Evolutionary conservation across 92 coral and sea anemone species (phyloP).

Genomic region (Epizoanthus ramosus): DNA sequence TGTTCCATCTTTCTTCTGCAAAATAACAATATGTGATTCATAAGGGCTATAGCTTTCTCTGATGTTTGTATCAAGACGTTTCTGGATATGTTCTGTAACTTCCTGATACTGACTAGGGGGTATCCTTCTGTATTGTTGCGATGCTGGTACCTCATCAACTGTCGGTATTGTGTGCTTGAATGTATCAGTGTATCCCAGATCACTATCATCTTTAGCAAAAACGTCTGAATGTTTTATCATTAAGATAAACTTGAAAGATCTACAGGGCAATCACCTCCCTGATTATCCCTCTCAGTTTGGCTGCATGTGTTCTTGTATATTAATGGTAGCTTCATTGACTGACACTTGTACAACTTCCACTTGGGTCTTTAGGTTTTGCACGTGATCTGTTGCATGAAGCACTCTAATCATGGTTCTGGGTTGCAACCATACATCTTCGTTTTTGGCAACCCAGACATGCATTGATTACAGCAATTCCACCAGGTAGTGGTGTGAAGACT

Average conservation of each 20-base stretch:
- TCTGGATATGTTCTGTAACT: conserved; percentile 55
- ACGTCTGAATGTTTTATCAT: conserved; percentile 47
- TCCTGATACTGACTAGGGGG: conserved; percentile 56
- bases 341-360: conserved; percentile 38
- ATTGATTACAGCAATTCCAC: conserved; percentile 15
- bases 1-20: conserved; percentile 52
- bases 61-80: conserved; percentile 27
- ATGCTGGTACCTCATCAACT: conserved; percentile 45
- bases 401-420: conserved; percentile 42
- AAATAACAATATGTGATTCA: conserved; percentile 47
- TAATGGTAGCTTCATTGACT: conserved; percentile 47
- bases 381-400: conserved; percentile 26
- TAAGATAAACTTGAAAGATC: conserved; percentile 41
- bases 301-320: conserved; percentile 37
- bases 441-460: conserved; percentile 32
- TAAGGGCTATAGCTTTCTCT: conserved; percentile 58
- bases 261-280: conserved; percentile 44
- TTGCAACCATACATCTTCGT: conserved; percentile 42
- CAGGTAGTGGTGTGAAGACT: conserved; percentile 10
- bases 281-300: neutral
- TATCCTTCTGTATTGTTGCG: conserved; percentile 46
- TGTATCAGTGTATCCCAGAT: conserved; percentile 56
- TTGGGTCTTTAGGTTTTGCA: conserved; percentile 42
- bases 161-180: conserved; percentile 53
- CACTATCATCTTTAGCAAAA: conserved; percentile 43